Evolutionary conservation across 2,113 vertebrate species (phyloP).

Genomic region (Cebidichthys violaceus): DNA sequence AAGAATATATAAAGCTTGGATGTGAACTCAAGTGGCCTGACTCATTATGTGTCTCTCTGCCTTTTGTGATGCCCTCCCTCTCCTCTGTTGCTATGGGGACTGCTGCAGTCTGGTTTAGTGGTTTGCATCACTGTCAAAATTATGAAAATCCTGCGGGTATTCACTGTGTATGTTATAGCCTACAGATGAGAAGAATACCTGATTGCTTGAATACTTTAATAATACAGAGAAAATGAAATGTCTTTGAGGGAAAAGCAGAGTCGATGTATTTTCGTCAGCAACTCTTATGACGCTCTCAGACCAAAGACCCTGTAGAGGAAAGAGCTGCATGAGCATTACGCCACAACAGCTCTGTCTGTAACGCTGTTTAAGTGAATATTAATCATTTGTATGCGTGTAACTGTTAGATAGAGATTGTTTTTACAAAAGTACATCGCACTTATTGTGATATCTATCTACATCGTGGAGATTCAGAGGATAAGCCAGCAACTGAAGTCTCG

Average conservation of each 20-base stretch:
- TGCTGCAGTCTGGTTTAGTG: slow-evolving; percentile 77
- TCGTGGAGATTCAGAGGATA: background rate
- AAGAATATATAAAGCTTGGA: background rate
- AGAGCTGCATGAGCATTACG: slow-evolving; percentile 1
- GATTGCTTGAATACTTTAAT: background rate
- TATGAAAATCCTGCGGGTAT: background rate
- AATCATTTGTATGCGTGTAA: background rate
- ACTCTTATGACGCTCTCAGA: slow-evolving; percentile 21
- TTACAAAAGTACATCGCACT: background rate
- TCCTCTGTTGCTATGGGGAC: slow-evolving; percentile 86
- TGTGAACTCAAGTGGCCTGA: slow-evolving; percentile 3
- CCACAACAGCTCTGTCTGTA: background rate
- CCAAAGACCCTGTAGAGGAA: slow-evolving; percentile 49
- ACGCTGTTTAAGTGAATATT: background rate
- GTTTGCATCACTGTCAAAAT: slow-evolving; percentile 51
- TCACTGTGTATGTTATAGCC: background rate
- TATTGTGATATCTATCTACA: background rate
- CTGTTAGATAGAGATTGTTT: background rate
- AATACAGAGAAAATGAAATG: background rate
- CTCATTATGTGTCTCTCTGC: slow-evolving; percentile 3
- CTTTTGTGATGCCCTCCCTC: slow-evolving; percentile 60
- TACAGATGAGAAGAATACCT: background rate
- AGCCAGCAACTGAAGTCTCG: background rate
- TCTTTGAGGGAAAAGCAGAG: background rate
- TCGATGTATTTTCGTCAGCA: background rate